Percentiles rank a stretch among this genome's conserved stretches.
Evolutionary conservation across 2,888 invertebrate genomes (phyloP).

Genomic region (Bugula neritina): DNA sequence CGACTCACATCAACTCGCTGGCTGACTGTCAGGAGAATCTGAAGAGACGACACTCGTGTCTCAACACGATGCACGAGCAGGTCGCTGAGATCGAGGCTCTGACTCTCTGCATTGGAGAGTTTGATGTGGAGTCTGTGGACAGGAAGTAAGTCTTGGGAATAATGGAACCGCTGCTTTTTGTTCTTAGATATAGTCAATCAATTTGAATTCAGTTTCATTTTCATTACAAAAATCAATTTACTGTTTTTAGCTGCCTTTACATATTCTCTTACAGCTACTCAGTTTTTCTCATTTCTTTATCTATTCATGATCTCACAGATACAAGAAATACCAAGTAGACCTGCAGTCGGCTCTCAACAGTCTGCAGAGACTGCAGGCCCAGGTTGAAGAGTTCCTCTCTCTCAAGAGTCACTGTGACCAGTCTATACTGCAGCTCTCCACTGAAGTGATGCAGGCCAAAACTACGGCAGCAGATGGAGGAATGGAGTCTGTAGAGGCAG

Average conservation of each 20-base stretch:
- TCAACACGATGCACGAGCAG: conserved; percentile 24
- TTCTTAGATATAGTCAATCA: too few species aligned
- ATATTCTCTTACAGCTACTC: too few species aligned
- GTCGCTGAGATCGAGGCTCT: conserved; percentile 24
- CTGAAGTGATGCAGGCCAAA: conserved; percentile 7
- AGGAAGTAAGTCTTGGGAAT: neutral
- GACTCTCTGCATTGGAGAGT: conserved; percentile 22
- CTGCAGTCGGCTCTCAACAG: neutral
- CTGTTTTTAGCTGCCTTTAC: too few species aligned
- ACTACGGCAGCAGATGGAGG: conserved; percentile 11
- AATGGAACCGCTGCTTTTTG: too few species aligned
- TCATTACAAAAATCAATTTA: too few species aligned
- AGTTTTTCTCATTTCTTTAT: too few species aligned
- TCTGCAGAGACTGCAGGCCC: neutral
- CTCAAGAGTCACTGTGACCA: conserved; percentile 16
- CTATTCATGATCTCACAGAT: too few species aligned
- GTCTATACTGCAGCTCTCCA: conserved; percentile 9
- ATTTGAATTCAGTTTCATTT: too few species aligned
- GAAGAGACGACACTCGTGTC: conserved; percentile 14
- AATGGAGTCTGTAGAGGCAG: conserved; percentile 24
- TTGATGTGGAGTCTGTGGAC: conserved; percentile 11
- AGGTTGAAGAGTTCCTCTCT: conserved; percentile 1
- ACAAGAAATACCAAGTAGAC: conserved; percentile 23
- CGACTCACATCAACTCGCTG: neutral
- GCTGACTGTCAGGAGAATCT: conserved; percentile 14